phyloP scores from a whole-genome alignment of 2,888 invertebrate genomes.

The Trissolcus brochymenae region DNA sequence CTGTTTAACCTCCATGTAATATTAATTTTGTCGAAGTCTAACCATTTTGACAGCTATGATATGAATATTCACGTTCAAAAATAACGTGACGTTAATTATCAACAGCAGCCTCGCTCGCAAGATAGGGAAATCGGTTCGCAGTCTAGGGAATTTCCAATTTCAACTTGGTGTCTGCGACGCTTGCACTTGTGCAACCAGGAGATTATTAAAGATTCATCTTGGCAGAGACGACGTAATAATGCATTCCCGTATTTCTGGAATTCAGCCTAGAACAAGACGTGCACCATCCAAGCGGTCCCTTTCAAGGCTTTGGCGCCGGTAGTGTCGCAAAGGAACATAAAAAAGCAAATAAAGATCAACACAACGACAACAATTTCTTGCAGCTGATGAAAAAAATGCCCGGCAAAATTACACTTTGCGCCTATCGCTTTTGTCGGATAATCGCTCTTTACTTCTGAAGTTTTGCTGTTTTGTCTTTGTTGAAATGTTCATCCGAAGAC shows the following conservation, averaged over 20 bases:
- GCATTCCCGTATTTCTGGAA: conserved; percentile 56
- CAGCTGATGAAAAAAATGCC: not conserved
- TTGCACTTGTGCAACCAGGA: conserved; percentile 40
- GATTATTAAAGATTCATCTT: conserved; percentile 71
- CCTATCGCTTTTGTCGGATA: too few species aligned
- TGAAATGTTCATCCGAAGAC: too few species aligned
- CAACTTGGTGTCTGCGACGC: conserved; percentile 49
- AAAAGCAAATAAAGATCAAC: conserved; percentile 13
- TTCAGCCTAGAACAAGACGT: conserved; percentile 46
- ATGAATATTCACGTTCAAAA: not conserved
- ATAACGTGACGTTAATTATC: conserved; percentile 42
- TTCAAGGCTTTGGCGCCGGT: conserved; percentile 49
- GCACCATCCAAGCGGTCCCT: conserved; percentile 37
- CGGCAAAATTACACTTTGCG: too few species aligned
- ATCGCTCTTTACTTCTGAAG: too few species aligned
- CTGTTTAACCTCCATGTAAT: not conserved
- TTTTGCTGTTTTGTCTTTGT: too few species aligned
- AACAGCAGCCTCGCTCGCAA: conserved; percentile 13
- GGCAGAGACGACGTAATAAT: conserved; percentile 54
- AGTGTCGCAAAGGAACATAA: conserved; percentile 29
- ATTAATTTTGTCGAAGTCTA: not conserved
- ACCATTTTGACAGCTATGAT: too few species aligned
- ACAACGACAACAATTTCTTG: not conserved
- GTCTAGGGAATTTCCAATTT: conserved; percentile 63
- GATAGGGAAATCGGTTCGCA: conserved; percentile 39